Conservation (phyloP, 2,797 vertebrate species). For the Tapera naevia region DNA sequence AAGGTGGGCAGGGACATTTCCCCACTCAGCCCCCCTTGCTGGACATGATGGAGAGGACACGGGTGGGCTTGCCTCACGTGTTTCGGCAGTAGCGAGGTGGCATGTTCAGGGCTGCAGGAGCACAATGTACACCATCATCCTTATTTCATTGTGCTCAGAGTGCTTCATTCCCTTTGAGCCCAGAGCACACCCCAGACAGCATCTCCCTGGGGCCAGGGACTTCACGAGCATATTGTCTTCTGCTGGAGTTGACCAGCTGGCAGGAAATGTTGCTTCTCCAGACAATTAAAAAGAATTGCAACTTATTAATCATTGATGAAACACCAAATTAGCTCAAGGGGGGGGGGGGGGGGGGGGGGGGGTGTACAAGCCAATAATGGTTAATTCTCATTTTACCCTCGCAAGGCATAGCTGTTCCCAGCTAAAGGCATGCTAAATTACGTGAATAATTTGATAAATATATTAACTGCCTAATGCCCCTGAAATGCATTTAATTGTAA, state of each 20-base stretch:
- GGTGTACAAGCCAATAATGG: not conserved
- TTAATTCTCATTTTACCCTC: constrained; percentile 19
- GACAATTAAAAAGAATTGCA: not conserved
- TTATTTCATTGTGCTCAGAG: not conserved
- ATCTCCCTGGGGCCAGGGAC: not conserved
- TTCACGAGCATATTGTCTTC: not conserved
- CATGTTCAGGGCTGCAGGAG: fast-evolving
- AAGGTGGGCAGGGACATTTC: fast-evolving
- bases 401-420: not conserved
- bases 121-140: not conserved
- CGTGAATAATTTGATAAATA: constrained; percentile 56
- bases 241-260: not conserved
- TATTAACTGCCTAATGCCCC: constrained; percentile 56
- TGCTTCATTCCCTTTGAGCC: not conserved
- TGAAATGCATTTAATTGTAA: constrained; percentile 62
- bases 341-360: not conserved
- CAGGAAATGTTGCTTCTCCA: not conserved
- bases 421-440: constrained; percentile 40
- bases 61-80: fast-evolving
- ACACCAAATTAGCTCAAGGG: not conserved
- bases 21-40: not conserved
- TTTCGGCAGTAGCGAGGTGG: not conserved
- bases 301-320: not conserved
- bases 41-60: not conserved
- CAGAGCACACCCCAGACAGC: not conserved